Conservation (phyloP, 2,797 vertebrate species). For the Sebastes iracundus region DNA sequence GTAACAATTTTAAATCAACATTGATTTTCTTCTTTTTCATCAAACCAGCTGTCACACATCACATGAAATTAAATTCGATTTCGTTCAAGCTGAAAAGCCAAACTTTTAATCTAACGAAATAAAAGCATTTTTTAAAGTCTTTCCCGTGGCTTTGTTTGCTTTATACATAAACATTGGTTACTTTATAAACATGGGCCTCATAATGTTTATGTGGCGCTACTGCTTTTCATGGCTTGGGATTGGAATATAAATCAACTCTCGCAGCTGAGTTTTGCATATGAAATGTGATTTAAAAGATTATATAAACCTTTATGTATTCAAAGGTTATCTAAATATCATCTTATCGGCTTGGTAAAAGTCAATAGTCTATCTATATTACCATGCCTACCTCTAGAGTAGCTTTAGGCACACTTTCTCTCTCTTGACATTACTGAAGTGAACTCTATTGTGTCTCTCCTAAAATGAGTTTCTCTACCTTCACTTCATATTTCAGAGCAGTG, state of each 20-base stretch:
- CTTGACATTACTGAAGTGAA: slow-evolving; percentile 1
- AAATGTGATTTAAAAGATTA: slow-evolving; percentile 5
- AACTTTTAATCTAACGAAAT: slow-evolving; percentile 7
- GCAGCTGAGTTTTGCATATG: background rate
- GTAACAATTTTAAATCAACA: slow-evolving; percentile 24
- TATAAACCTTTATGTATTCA: background rate
- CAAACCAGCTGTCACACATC: slow-evolving; percentile 8
- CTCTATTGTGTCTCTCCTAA: background rate
- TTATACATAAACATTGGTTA: slow-evolving; percentile 10
- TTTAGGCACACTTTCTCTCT: background rate
- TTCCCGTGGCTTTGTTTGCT: background rate
- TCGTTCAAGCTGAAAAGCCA: background rate
- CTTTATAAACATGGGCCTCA: slow-evolving; percentile 1
- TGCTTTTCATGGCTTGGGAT: background rate
- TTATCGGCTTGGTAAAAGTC: background rate
- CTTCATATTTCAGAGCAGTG: slow-evolving; percentile 11
- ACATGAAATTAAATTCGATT: slow-evolving; percentile 15
- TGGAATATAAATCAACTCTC: background rate
- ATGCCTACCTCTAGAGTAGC: background rate
- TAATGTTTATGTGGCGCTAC: background rate
- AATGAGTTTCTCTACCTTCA: background rate
- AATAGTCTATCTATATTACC: background rate
- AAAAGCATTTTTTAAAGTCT: background rate
- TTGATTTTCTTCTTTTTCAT: slow-evolving; percentile 44
- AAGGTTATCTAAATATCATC: slow-evolving; percentile 33